Evolutionary conservation across 2,888 invertebrate genomes (phyloP).

Genomic region (Leucozona laternaria): DNA sequence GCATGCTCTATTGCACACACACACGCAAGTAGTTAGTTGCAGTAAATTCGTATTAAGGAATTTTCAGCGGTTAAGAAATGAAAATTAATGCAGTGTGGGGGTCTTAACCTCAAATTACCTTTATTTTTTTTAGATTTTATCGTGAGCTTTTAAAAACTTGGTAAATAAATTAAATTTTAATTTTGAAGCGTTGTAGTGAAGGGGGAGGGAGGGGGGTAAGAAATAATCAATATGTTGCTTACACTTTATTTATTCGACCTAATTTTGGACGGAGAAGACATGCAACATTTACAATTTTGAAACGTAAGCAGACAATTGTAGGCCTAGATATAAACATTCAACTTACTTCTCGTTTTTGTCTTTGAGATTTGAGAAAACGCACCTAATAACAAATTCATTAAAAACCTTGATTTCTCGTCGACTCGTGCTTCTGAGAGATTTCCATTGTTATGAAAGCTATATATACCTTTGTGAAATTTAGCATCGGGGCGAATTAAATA

Average conservation of each 20-base stretch:
- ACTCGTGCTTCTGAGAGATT: too few relatives aligned
- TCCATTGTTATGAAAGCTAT: too few relatives aligned
- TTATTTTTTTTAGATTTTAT: constrained; percentile 39
- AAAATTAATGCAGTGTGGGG: constrained; percentile 20
- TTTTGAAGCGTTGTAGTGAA: neutral
- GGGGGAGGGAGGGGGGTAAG: neutral
- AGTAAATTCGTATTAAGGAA: constrained; percentile 2
- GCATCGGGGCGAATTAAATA: too few relatives aligned
- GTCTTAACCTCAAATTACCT: constrained; percentile 58
- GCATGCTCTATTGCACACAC: neutral
- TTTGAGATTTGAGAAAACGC: too few relatives aligned
- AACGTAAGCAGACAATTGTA: too few relatives aligned
- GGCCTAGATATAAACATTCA: too few relatives aligned
- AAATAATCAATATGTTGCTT: neutral
- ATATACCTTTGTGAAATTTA: too few relatives aligned
- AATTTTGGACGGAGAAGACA: neutral
- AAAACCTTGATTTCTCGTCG: too few relatives aligned
- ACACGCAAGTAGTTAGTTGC: neutral
- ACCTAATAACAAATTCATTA: too few relatives aligned
- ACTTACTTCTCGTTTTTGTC: too few relatives aligned
- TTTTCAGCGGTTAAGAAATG: constrained; percentile 18
- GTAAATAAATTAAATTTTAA: neutral
- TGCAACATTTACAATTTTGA: neutral
- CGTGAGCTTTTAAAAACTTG: neutral
- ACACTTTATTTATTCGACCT: neutral